Conservation (phyloP, 2,888 invertebrate genomes). For the Drosophila tripunctata region DNA sequence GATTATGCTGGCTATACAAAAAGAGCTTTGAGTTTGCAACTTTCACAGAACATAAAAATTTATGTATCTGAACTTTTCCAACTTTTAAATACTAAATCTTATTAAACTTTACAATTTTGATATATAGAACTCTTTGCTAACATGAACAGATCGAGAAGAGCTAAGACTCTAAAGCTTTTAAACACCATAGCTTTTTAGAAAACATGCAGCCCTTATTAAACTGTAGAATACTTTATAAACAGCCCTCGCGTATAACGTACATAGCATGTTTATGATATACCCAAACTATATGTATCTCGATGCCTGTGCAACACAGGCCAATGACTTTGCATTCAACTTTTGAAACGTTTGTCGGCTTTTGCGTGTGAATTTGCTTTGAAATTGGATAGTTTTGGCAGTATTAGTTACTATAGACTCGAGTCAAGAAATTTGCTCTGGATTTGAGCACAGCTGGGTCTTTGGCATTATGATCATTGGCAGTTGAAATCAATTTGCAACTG, state of each 20-base stretch:
- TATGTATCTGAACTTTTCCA: too few species aligned
- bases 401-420: constrained; percentile 2
- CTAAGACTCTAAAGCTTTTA: too few species aligned
- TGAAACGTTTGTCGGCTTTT: constrained; percentile 62
- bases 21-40: too few species aligned
- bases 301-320: constrained; percentile 46
- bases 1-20: too few species aligned
- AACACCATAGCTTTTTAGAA: too few species aligned
- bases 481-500: constrained; percentile 74
- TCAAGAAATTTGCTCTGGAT: constrained; percentile 30
- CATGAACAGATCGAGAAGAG: too few species aligned
- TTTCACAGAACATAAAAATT: too few species aligned
- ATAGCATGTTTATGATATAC: background rate
- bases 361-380: constrained; percentile 81
- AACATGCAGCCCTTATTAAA: too few species aligned
- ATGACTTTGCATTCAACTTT: constrained; percentile 51
- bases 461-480: constrained; percentile 47
- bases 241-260: constrained; percentile 12
- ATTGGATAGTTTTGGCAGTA: constrained; percentile 58
- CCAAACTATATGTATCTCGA: background rate
- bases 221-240: background rate
- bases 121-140: too few species aligned
- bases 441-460: constrained; percentile 42
- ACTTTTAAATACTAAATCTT: too few species aligned
- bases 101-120: too few species aligned